Base-by-base conservation (phyloP, 2,888 invertebrate species). In the Leucophenga maculata region DNA sequence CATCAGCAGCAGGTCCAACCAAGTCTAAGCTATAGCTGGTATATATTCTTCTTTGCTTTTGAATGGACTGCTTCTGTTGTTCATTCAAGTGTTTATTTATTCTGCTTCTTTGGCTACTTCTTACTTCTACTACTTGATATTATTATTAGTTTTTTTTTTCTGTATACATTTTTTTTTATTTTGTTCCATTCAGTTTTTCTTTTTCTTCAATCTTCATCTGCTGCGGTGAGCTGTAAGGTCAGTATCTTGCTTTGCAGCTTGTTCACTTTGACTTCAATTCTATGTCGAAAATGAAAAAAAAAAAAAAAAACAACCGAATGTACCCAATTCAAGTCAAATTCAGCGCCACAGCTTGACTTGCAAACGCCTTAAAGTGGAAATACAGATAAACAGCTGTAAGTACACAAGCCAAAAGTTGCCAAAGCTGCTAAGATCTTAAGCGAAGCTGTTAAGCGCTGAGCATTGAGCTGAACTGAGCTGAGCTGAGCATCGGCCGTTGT, bases 261-360 rank as follows among this genome's bases (percentile, higher is more conserved):
- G 79, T 78, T 84, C 70, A 69, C 82, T 84, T 81, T 79, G 84
- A 81, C 84, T 83, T 71, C 74, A 75, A 84, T 84, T 78, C 75
- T 74, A 67, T 62, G 50, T 32, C 44, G 52, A 59, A 48, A 26
- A 52, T 18, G n/a, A 67, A 68, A 60, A 20, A 52, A 64, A 67
- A 31, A 67, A 62, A 14, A 55, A 22, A 14, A 65, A 11, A 11
- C 50, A 22, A 65, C 1, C 16, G 50, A 22, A 31, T 57, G 31
- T 57, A 39, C 39, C 39, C 39, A 39, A 39, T 50, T 50, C 50
- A 39, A 60, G 18, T 32, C 1, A 60, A 31, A 60, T 60, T 59
- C 32, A 59, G 31, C 57, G 64, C 59, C 64, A 62, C 52, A 69
- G 66, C 55, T 55, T 26, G 22, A 18, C 52, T 52, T 18, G 52